Base-by-base conservation (phyloP, 2,797 vertebrate species). In the Phataginus tricuspis region DNA sequence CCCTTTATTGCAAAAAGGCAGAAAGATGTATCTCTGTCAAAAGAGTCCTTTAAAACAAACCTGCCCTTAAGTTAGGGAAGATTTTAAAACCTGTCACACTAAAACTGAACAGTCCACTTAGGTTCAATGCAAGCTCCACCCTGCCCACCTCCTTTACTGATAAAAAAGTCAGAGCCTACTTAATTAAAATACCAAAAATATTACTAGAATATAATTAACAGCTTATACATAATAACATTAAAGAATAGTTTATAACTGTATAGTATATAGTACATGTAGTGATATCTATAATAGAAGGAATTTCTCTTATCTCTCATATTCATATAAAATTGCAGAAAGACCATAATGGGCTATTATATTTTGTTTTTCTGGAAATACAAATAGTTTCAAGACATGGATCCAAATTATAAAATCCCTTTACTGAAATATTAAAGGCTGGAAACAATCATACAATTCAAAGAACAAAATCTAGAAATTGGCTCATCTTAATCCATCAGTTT, bases 71-170 rank as follows among this genome's bases (percentile, higher is more conserved):
- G 85, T 84, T 61, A 31, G 51, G 88, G 29, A 21, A 14, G 18
- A 74, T 77, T 96, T 91, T 96, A 51, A 94, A 97, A 91, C 5
- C 84, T 94, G 80, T 91, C 91, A 95, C 29, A 88, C 45, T 97
- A 87, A 97, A 98, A 97, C 57, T 85, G 49, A 97, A 95, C 90
- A 27, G 63, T 25, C 61, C 53, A 92, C 75, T 96, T 97, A 97
- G 91, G 86, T 92, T 97, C 87, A 94, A 82, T 92, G 75, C 88
- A 98, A 98, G 95, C 63, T 93, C 55, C 7, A 86, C 8, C 2
- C 55, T 86, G 14, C 16, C 37, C 23, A 63, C 61, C 8, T 95
- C 53, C 86, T 94, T 97, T 93, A 55, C 83, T 93, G 94, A 97
- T 77, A 34, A 34, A 75, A 69, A 74, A 29, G 49, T 75, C n/a